phyloP scores from a whole-genome alignment of 2,888 invertebrate genomes.

The Hemaris fuciformis region DNA sequence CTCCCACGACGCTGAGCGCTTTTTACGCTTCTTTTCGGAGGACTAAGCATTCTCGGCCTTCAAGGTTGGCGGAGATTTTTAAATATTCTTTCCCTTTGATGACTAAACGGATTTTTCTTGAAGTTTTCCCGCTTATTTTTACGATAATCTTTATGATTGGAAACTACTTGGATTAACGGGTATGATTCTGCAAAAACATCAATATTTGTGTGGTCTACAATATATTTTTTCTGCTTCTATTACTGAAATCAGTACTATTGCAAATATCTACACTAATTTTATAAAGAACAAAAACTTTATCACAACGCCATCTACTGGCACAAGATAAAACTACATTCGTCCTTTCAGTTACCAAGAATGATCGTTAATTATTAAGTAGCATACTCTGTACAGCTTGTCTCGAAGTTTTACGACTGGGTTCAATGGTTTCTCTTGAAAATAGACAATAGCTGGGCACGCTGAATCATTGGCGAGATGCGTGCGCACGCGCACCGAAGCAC shows the following conservation, averaged over 20 bases:
- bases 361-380: too few relatives aligned
- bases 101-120: background rate
- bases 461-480: constrained; percentile 24
- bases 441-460: constrained; percentile 19
- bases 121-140: background rate
- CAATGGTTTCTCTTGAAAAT: constrained; percentile 10
- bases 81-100: background rate
- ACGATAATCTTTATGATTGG: too few relatives aligned
- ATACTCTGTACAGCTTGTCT: background rate
- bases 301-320: too few relatives aligned
- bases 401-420: background rate
- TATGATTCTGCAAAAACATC: too few relatives aligned
- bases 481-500: constrained; percentile 26
- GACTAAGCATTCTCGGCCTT: constrained; percentile 32
- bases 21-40: constrained; percentile 44
- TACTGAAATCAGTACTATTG: too few relatives aligned
- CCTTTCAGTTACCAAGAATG: background rate
- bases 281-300: too few relatives aligned
- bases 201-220: too few relatives aligned
- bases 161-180: too few relatives aligned
- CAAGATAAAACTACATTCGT: background rate
- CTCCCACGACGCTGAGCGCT: constrained; percentile 51
- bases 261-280: too few relatives aligned
- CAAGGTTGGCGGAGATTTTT: constrained; percentile 9
- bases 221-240: too few relatives aligned